Base-by-base conservation (phyloP, 2,888 invertebrate species). In the Rhaphigaster nebulosa region DNA sequence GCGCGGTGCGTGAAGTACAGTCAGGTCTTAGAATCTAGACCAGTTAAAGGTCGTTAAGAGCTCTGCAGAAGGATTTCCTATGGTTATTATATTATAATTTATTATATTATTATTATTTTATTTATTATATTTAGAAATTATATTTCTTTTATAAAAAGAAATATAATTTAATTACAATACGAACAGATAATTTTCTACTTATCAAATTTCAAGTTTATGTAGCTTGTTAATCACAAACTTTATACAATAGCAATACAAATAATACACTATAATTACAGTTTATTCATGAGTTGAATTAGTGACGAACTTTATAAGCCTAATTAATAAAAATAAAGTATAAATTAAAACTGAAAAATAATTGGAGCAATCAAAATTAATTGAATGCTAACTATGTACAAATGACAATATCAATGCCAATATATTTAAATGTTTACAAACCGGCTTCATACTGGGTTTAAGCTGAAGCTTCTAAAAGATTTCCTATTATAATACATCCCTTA, bases 401-500 rank as follows among this genome's bases (percentile, higher is more conserved):
- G 29, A 29, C 34, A 65, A 60, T 15, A 70, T 70, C 29, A 70
- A 70, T 65, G 18, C 20, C 18, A 34, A 70, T 34, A 70, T 34
- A 70, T 38, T 65, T n/a, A 38, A 45, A 26, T 84, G 3, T 45
- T 45, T 84, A 88, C n/a, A 60, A 54, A 88, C 88, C 88, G 60
- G 41, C 60, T 56, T 88, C 88, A 88, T 88, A 56, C 88, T 88
- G 88, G 88, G 54, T 88, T 60, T 60, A 88, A 88, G 60, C 41
- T 41, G 60, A 54, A 60, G 41, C 60, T 54, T 88, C 60, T 60
- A 56, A 34, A n/a, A 26, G 20, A 50, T 41, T 60, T 65, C 60
- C 38, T 41, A 60, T 34, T 54, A 88, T n/a, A 41, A 88, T 65
- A 38, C 88, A 88, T 88, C 29, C 88, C 88, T 88, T 88, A 88